A percentile compares a stretch with the other conserved stretches of the same genome.
These are phyloP conservation scores for Hydrotaea diabolus DNA, from an alignment of 2,888 invertebrate species.

Conservation along the genomic window DNA sequence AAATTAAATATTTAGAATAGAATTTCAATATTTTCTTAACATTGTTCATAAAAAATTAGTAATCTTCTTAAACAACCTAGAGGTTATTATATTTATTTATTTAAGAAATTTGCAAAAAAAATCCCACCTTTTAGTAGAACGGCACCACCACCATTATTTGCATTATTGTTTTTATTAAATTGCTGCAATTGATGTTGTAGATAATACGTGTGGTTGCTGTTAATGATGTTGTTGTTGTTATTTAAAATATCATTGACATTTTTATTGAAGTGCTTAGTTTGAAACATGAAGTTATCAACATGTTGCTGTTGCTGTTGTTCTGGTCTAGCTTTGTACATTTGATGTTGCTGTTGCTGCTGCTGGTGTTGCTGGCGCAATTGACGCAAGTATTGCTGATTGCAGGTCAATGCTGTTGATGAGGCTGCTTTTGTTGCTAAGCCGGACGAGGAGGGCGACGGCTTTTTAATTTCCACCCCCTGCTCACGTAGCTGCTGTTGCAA, in stretches of 20 bases:
- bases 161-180: conserved; percentile 64
- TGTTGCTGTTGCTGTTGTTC: conserved; percentile 66
- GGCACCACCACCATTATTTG: conserved; percentile 61
- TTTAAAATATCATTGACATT: conserved; percentile 69
- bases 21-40: no score
- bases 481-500: conserved; percentile 77
- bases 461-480: conserved; percentile 72
- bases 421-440: conserved; percentile 60
- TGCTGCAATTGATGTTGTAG: conserved; percentile 59
- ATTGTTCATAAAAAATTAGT: no score
- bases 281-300: conserved; percentile 66
- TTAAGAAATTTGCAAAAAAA: conserved; percentile 19
- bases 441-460: conserved; percentile 22
- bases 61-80: no score
- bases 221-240: conserved; percentile 65
- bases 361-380: conserved; percentile 73
- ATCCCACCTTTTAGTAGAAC: conserved; percentile 67
- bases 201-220: conserved; percentile 29
- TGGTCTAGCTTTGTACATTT: conserved; percentile 44
- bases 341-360: conserved; percentile 69
- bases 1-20: no score
- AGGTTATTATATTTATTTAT: no score
- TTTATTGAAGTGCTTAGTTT: conserved; percentile 70
- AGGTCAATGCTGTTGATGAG: conserved; percentile 69
- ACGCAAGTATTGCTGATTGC: conserved; percentile 76